Conservation (phyloP, 2,888 invertebrate genomes). For the Hypolimnas misippus region DNA sequence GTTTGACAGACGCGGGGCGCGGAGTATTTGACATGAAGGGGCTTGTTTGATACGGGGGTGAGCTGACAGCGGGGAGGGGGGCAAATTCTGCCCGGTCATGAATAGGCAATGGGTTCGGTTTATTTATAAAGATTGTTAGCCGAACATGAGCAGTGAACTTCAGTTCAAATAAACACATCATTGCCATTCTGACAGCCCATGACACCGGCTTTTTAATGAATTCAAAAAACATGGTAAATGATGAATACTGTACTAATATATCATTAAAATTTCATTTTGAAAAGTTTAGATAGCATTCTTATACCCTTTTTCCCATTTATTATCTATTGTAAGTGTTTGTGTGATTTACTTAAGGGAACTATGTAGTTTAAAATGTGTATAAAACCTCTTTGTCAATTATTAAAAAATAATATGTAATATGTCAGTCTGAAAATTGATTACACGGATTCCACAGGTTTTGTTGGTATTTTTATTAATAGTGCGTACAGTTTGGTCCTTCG, state of each 20-base stretch:
- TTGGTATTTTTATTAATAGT: too few species aligned
- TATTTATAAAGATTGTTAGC: slow-evolving; percentile 83
- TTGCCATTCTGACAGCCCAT: slow-evolving; percentile 42
- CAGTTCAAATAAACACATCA: slow-evolving; percentile 72
- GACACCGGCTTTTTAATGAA: neutral
- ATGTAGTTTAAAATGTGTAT: too few species aligned
- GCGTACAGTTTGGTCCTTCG: too few species aligned
- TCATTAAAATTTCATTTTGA: slow-evolving; percentile 18
- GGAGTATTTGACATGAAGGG: slow-evolving; percentile 84
- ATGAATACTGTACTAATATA: slow-evolving; percentile 12
- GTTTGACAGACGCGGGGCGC: slow-evolving; percentile 84
- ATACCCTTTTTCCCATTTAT: slow-evolving; percentile 45
- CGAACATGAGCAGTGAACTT: slow-evolving; percentile 76
- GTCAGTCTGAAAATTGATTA: too few species aligned
- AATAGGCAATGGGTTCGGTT: slow-evolving; percentile 84
- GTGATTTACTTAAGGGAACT: too few species aligned
- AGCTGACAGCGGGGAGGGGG: slow-evolving; percentile 69
- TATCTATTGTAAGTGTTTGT: slow-evolving; percentile 48
- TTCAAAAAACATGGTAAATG: slow-evolving; percentile 2
- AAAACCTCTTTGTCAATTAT: too few species aligned
- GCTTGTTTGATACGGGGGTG: slow-evolving; percentile 83
- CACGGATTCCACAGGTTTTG: too few species aligned
- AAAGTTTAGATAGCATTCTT: slow-evolving; percentile 25
- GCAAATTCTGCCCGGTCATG: slow-evolving; percentile 82
- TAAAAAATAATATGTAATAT: too few species aligned